These are phyloP conservation scores for Cydia strobilella DNA, from an alignment of 1,140 invertebrate species.

Conservation along the genomic window DNA sequence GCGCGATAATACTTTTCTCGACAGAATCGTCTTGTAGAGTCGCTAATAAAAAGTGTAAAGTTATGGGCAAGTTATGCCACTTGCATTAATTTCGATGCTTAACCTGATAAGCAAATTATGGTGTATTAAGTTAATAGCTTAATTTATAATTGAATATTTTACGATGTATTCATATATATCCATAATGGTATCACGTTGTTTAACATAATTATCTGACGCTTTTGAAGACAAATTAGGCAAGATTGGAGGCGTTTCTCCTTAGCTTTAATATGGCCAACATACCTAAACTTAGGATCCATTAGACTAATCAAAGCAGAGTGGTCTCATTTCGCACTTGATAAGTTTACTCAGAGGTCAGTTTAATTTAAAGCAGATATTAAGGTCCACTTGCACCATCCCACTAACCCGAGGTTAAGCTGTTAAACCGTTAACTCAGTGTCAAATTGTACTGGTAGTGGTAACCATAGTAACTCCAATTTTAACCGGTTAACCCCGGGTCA, in stretches of 20 bases:
- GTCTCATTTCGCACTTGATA: background rate
- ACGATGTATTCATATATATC: slow-evolving; percentile 70
- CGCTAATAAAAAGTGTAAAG: slow-evolving; percentile 78
- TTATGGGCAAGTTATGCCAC: slow-evolving; percentile 78
- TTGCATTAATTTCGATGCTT: slow-evolving; percentile 80
- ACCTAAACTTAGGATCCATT: background rate
- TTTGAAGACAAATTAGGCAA: slow-evolving; percentile 66
- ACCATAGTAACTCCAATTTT: too few species aligned
- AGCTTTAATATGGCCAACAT: background rate
- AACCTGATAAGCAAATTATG: slow-evolving; percentile 80
- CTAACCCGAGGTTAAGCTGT: too few species aligned
- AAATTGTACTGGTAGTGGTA: too few species aligned
- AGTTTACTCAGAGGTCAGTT: background rate
- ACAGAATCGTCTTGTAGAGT: slow-evolving; percentile 74
- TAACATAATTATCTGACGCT: slow-evolving; percentile 55
- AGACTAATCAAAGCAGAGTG: background rate
- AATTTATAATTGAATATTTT: slow-evolving; percentile 79
- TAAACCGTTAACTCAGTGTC: too few species aligned
- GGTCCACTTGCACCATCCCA: too few species aligned
- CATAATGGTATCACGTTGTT: slow-evolving; percentile 70
- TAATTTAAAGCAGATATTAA: background rate
- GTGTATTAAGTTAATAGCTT: slow-evolving; percentile 79
- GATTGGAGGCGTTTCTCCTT: slow-evolving; percentile 11
- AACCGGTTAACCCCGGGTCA: too few species aligned
- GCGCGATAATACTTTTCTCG: slow-evolving; percentile 62